Conservation (phyloP, 2,113 vertebrate species). For the Nymphicus hollandicus region DNA sequence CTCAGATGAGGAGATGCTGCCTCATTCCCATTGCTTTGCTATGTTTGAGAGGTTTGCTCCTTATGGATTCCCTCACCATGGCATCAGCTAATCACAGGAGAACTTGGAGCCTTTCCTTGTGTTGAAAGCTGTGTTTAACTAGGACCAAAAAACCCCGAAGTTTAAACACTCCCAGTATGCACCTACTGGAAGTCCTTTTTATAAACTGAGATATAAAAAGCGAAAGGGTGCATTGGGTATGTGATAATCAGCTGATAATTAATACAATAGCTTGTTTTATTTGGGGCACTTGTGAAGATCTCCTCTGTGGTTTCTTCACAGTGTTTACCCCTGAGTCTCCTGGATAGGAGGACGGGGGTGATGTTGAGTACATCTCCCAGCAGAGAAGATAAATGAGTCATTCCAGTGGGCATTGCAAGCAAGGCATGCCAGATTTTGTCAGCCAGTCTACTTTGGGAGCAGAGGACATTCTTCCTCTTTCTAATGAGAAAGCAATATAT, state of each 20-base stretch:
- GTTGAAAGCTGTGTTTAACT: not conserved
- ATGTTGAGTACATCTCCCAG: not conserved
- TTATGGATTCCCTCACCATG: not conserved
- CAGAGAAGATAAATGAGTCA: not conserved
- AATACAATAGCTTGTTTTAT: not conserved
- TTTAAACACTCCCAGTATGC: not conserved
- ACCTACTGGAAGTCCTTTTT: not conserved
- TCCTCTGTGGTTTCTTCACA: rapidly evolving
- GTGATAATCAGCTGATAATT: not conserved
- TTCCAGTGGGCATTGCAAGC: not conserved
- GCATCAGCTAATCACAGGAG: not conserved
- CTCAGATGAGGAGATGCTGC: not conserved
- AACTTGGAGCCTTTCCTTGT: not conserved
- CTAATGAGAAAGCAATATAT: not conserved
- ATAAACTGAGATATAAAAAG: rapidly evolving
- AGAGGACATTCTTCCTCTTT: not conserved
- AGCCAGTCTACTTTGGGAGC: not conserved
- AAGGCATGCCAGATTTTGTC: not conserved
- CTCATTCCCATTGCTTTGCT: not conserved
- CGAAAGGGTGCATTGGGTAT: rapidly evolving
- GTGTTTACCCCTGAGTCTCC: not conserved
- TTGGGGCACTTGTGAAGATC: not conserved
- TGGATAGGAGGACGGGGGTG: not conserved
- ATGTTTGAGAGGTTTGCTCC: not conserved
- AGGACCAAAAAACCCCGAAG: not conserved